Percentiles rank a stretch among this genome's conserved stretches.
Conservation (phyloP, 2,113 vertebrate genomes). For the Campylomormyrus numenius region DNA sequence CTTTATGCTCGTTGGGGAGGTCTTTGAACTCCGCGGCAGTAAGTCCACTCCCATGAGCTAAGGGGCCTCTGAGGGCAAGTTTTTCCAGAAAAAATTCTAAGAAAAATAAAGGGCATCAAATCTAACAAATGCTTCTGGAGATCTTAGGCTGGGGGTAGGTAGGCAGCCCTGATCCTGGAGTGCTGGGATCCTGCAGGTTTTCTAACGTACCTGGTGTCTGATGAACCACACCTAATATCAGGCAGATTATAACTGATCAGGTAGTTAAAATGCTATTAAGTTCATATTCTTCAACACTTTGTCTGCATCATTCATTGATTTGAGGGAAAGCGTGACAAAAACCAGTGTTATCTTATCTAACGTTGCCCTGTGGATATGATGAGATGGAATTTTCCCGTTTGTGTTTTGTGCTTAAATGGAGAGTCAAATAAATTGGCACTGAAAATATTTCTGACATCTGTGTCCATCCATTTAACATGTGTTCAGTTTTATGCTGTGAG, state of each 20-base stretch:
- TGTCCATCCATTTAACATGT: background rate
- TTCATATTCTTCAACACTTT: background rate
- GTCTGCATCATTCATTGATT: background rate
- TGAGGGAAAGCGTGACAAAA: background rate
- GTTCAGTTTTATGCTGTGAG: background rate
- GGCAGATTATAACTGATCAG: background rate
- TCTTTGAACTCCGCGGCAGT: conserved; percentile 98
- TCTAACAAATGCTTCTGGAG: background rate
- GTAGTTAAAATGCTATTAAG: background rate
- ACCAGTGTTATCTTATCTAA: background rate
- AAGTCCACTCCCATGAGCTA: conserved; percentile 42
- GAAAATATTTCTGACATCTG: background rate
- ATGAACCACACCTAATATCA: background rate
- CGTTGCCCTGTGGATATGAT: background rate
- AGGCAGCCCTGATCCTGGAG: background rate
- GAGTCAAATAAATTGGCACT: background rate
- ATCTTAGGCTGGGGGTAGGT: background rate
- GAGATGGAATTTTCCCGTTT: background rate
- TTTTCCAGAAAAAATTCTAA: background rate
- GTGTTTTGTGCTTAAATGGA: background rate
- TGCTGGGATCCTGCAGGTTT: background rate
- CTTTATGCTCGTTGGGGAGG: conserved; percentile 97
- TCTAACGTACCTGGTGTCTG: background rate
- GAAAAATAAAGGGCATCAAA: background rate
- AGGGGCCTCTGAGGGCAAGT: background rate